phyloP scores from a whole-genome alignment of 1,140 invertebrate genomes.

The Zaprionus tsacasi region DNA sequence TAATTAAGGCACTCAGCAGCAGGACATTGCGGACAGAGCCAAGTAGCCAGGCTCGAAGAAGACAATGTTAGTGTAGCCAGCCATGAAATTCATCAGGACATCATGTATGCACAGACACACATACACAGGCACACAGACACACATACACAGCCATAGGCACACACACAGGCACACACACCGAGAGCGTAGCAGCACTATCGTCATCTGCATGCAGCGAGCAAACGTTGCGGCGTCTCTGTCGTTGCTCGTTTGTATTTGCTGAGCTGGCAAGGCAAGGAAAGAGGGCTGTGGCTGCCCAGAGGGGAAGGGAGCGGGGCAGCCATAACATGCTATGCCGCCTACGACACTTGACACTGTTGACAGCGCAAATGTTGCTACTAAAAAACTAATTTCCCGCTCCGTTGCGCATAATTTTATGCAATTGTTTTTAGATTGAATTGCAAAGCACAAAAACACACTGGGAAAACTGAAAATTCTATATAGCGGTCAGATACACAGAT shows the following conservation, averaged over 20 bases:
- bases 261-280: not conserved
- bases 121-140: not conserved
- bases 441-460: not conserved
- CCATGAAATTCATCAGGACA: constrained; percentile 28
- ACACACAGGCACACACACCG: not conserved
- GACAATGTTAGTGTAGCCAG: constrained; percentile 16
- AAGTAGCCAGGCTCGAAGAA: constrained; percentile 10
- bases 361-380: constrained; percentile 54
- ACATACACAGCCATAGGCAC: not conserved
- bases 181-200: constrained; percentile 9
- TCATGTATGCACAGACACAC: constrained; percentile 12
- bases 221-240: constrained; percentile 20
- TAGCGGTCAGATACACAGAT: constrained; percentile 3
- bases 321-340: constrained; percentile 8
- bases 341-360: constrained; percentile 45
- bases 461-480: constrained; percentile 15
- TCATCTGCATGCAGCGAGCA: constrained; percentile 44
- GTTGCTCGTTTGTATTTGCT: constrained; percentile 7
- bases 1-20: constrained; percentile 42
- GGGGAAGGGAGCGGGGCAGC: no score
- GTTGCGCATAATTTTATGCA: constrained; percentile 77
- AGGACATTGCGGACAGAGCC: not conserved
- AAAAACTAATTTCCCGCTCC: constrained; percentile 77
- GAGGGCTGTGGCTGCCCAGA: not conserved
- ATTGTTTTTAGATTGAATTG: constrained; percentile 74